Evolutionary conservation across 2,797 vertebrate species (phyloP), one percentile per base, ranked within the genome.

Genomic region (Eremophila alpestris): DNA sequence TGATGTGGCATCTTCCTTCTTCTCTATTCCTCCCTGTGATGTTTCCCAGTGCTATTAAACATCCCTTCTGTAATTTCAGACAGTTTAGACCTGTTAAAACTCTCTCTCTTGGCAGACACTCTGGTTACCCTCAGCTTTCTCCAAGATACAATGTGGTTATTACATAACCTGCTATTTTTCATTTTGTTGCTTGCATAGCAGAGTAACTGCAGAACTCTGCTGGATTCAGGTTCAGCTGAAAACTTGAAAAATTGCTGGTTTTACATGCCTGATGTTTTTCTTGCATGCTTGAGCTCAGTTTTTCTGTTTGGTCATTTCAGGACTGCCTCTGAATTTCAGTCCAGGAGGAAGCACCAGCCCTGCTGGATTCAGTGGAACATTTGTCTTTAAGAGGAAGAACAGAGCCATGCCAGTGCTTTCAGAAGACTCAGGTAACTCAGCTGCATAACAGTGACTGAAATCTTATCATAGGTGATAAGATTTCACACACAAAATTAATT

Each of bases 341-440:
- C 52, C 81, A 64, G 81, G 45, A 49, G 68, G 59, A 83, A 91
- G 92, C 55, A 83, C 30, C 46, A 24, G 6, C 36, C 3, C 4
- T 55, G 24, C 46, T 54, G 75, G 29, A 49, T 90, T 38, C 19
- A 87, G 32, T 17, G 71, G 84, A 78, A 29, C 38, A 3, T 85
- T 93, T 63, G 41, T 38, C 54, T 76, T n/a, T 36, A 7, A 34
- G 60, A 64, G 45, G 64, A 74, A 84, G 97, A 98, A 94, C 97
- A 97, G 98, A 98, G 97, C 98, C 98, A 99, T 99, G 99, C 99
- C 99, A 16, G 98, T 99, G 94, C 98, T 99, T 82, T 98, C 99
- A 0, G 99, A 98, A 96, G 99, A 99, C 97, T 98, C 99, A 51
- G 99, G 99, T 99, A 97, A 98, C 82, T 45, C 16, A 65, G 6